phyloP scores from a whole-genome alignment of 2,888 invertebrate genomes.

The Drosophila ezoana region DNA sequence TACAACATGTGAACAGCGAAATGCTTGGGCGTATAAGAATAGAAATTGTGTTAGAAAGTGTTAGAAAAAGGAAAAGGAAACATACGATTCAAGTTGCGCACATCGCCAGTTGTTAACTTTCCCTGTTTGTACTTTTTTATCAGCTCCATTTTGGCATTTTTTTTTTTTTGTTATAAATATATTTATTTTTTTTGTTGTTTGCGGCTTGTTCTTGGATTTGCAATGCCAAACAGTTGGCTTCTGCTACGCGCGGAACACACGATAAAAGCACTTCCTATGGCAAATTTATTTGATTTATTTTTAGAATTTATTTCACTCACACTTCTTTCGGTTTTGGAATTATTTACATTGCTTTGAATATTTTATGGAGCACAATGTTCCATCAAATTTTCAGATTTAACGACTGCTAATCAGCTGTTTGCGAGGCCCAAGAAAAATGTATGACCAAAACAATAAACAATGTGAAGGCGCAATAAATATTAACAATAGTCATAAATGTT shows the following conservation, averaged over 20 bases:
- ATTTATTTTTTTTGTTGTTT: neutral
- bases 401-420: constrained; percentile 4
- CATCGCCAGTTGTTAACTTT: constrained; percentile 72
- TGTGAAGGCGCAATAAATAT: constrained; percentile 16
- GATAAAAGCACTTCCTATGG: constrained; percentile 2
- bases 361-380: constrained; percentile 6
- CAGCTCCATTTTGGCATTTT: constrained; percentile 77
- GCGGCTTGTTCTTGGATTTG: constrained; percentile 6
- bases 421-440: constrained; percentile 23
- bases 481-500: constrained; percentile 17
- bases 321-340: neutral
- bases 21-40: constrained; percentile 5
- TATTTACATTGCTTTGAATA: constrained; percentile 5
- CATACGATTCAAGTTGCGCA: constrained; percentile 78
- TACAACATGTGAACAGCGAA: neutral
- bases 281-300: neutral
- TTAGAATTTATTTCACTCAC: constrained; percentile 3
- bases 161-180: neutral
- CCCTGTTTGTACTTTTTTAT: constrained; percentile 80
- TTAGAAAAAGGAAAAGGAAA: constrained; percentile 22
- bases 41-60: neutral
- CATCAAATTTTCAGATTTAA: constrained; percentile 13
- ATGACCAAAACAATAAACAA: constrained; percentile 50
- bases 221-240: neutral
- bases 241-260: neutral